Evolutionary conservation across 92 coral and sea anemone species (phyloP), one percentile per base, ranked within the genome.

Genomic region (Nematostella vectensis): DNA sequence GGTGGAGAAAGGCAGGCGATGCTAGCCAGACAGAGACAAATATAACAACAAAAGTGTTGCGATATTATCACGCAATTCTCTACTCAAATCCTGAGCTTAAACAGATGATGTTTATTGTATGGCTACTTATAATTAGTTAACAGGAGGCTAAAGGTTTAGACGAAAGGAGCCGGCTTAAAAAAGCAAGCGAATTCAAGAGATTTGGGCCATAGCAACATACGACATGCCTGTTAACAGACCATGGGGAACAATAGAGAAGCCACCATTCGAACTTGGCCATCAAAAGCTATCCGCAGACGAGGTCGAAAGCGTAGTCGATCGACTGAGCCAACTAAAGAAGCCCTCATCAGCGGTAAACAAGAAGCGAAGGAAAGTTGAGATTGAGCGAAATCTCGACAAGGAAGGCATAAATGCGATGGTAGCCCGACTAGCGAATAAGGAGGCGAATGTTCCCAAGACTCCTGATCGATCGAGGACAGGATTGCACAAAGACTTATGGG

Each of bases 191-290:
- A n/a, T n/a, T n/a, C n/a, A n/a, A n/a, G n/a, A n/a, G n/a, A n/a
- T n/a, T n/a, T n/a, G n/a, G n/a, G n/a, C n/a, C n/a, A n/a, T n/a
- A n/a, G n/a, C n/a, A n/a, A n/a, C n/a, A n/a, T n/a, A n/a, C n/a
- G n/a, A n/a, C n/a, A 36, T 36, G 42, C 42, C 42, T 8, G 42
- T 36, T 48, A 72, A 63, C 25, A 74, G 88, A 44, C 85, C 94
- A 0, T 88, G 96, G 94, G 97, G 91, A 47, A 89, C 91, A 27
- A 85, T 89, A 16, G 77, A 79, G 12, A 89, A 85, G 55, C 87
- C 97, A 10, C 78, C 91, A 18, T 71, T 89, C n/a, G 87, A 73
- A 12, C 75, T 89, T n/a, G 97, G 97, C 17, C 77, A 77, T 58
- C 97, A 89, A 62, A 85, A 85, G 26, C 66, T 85, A 18, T 47